Conservation (phyloP, 2,113 vertebrate genomes). For the Rhodinocichla rosea region DNA sequence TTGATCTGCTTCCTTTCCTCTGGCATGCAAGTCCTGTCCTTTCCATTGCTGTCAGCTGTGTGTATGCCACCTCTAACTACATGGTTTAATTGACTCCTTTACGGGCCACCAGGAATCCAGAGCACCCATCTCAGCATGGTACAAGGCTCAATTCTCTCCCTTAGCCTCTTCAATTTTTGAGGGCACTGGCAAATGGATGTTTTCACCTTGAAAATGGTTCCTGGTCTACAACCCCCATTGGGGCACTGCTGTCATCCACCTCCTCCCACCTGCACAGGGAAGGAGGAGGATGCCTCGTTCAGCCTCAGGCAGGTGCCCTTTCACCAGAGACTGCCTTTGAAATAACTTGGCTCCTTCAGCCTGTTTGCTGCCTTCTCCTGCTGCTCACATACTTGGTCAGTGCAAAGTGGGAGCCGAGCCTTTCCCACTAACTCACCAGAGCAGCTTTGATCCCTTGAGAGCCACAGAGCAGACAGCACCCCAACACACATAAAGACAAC, state of each 20-base stretch:
- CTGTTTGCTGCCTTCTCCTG: neutral
- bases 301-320: neutral
- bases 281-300: neutral
- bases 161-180: neutral
- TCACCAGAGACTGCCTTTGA: neutral
- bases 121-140: fast-evolving
- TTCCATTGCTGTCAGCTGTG: neutral
- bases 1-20: neutral
- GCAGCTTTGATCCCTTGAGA: neutral
- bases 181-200: neutral
- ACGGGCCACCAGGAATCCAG: neutral
- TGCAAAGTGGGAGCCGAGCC: neutral
- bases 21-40: neutral
- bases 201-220: neutral
- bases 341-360: neutral
- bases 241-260: neutral
- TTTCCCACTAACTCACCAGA: neutral
- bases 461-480: neutral
- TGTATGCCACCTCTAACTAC: neutral
- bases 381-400: neutral
- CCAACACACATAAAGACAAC: neutral
- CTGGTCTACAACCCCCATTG: neutral
- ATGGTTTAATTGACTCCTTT: neutral
- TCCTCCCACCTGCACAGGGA: neutral
- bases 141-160: neutral